Percentiles rank a stretch among this genome's conserved stretches.
Conservation (phyloP, 2,888 invertebrate species). For the Agonopterix subpropinquella region DNA sequence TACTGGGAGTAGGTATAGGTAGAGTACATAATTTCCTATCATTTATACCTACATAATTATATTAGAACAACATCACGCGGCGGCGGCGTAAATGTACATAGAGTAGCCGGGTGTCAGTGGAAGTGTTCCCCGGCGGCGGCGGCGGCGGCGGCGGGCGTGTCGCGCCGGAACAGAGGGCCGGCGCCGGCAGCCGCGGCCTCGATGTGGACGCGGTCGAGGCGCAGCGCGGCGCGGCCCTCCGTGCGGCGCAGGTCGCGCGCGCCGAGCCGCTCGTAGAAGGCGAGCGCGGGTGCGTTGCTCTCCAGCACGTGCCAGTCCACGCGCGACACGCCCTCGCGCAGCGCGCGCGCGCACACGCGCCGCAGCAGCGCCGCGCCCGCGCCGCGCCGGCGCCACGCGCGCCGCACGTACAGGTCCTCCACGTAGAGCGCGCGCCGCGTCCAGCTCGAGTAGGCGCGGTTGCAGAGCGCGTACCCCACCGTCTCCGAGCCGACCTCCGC, state of each 20-base stretch:
- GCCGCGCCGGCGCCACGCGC: slow-evolving; percentile 75
- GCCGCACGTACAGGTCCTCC: slow-evolving; percentile 89
- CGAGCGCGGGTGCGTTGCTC: slow-evolving; percentile 84
- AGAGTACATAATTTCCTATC: no score
- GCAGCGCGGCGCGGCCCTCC: slow-evolving; percentile 54
- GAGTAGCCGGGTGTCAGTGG: not conserved
- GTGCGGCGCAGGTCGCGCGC: slow-evolving; percentile 59
- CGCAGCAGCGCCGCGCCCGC: slow-evolving; percentile 78
- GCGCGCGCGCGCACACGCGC: slow-evolving; percentile 38
- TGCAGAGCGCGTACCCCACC: slow-evolving; percentile 87
- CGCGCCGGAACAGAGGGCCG: not conserved
- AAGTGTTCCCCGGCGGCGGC: not conserved
- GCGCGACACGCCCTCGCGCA: slow-evolving; percentile 69
- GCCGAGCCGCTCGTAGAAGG: slow-evolving; percentile 85
- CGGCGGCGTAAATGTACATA: not conserved
- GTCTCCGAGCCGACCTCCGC: slow-evolving; percentile 67
- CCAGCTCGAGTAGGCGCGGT: slow-evolving; percentile 90
- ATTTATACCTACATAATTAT: no score
- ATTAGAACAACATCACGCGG: no score
- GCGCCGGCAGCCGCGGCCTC: slow-evolving; percentile 1
- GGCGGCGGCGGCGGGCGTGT: not conserved
- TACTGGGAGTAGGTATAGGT: no score
- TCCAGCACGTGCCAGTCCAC: slow-evolving; percentile 86
- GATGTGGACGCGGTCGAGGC: slow-evolving; percentile 43
- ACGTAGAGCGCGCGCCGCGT: slow-evolving; percentile 86